Evolutionary conservation across 2,797 vertebrate species (phyloP), one percentile per base, ranked within the genome.

Genomic region (Lacerta agilis): DNA sequence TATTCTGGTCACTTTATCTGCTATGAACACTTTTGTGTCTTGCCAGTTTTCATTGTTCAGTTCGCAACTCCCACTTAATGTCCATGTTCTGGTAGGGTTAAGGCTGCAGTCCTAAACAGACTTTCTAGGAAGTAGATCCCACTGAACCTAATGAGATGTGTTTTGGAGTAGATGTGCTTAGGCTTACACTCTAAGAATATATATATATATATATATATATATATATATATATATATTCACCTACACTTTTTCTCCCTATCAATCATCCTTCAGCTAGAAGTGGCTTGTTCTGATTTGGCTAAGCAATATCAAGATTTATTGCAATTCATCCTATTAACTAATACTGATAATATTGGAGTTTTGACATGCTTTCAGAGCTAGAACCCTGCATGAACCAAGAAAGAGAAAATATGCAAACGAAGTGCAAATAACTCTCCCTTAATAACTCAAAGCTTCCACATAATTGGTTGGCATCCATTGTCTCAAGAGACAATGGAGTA

Each of bases 1-100:
- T 78, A 87, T 88, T 93, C 80, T 13, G 25, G 78, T 75, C 77
- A 29, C 43, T 61, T 23, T 85, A 61, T 25, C n/a, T 75, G 17
- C 71, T 72, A 58, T 82, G 36, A 79, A 15, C 2, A 69, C 17
- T 58, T 77, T 3, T 38, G 38, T 58, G 0, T 0, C 72, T 69
- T 80, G 1, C 77, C 86, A 86, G 25, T 20, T 3, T 55, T 36
- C n/a, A 64, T 1, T 33, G 79, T 49, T 27, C 45, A 87, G 43
- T 78, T 64, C 25, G 36, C 76, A 89, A 2, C 8, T 29, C 49
- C 43, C 49, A n/a, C 36, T 66, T 81, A 25, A 77, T 72, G 69
- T 1, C 81, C 85, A 83, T 0, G 1, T 13, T 73, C 13, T 49
- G 25, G 8, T 20, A 67, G 5, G 33, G 7, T 64, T 64, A 64